These are phyloP conservation scores for Drosophila busckii DNA, from an alignment of 1,140 invertebrate genomes.

Conservation along the genomic window DNA sequence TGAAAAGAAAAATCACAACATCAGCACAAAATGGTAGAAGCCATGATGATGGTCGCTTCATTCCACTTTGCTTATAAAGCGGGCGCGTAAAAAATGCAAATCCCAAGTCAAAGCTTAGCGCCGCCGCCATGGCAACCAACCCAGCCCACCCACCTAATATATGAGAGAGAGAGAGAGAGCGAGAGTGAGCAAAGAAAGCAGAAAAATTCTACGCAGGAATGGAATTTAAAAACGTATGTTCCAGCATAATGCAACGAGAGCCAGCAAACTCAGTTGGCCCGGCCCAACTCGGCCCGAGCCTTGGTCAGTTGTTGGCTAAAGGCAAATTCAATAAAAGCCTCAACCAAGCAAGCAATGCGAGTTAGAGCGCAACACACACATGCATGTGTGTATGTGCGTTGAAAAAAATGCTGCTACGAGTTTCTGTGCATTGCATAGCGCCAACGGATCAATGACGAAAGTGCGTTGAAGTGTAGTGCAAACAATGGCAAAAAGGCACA, in stretches of 20 bases:
- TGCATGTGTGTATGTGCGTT: slow-evolving; percentile 1
- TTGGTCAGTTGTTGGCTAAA: slow-evolving; percentile 10
- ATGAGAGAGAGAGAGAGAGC: neutral
- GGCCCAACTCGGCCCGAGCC: too few species aligned
- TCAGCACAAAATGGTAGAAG: slow-evolving; percentile 64
- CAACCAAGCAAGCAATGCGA: slow-evolving; percentile 13
- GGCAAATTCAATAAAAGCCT: slow-evolving; percentile 61
- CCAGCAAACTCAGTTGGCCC: slow-evolving; percentile 27
- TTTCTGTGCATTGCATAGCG: slow-evolving; percentile 20
- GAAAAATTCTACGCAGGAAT: slow-evolving; percentile 54
- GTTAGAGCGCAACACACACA: slow-evolving; percentile 28
- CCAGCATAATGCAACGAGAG: slow-evolving; percentile 67
- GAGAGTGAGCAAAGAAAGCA: neutral
- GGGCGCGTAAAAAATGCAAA: slow-evolving; percentile 73
- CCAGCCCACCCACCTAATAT: neutral
- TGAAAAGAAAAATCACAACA: slow-evolving; percentile 53
- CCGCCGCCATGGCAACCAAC: slow-evolving; percentile 56
- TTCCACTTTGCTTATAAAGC: too few species aligned
- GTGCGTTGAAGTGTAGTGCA: slow-evolving; percentile 74
- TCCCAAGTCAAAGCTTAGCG: slow-evolving; percentile 75
- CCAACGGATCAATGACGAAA: slow-evolving; percentile 66
- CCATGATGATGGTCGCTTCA: slow-evolving; percentile 30
- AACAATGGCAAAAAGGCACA: slow-evolving; percentile 65
- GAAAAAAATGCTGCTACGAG: slow-evolving; percentile 20
- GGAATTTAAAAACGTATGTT: slow-evolving; percentile 73